Base-by-base conservation (phyloP, 2,797 vertebrate species). In the Lutjanus campechanus region DNA sequence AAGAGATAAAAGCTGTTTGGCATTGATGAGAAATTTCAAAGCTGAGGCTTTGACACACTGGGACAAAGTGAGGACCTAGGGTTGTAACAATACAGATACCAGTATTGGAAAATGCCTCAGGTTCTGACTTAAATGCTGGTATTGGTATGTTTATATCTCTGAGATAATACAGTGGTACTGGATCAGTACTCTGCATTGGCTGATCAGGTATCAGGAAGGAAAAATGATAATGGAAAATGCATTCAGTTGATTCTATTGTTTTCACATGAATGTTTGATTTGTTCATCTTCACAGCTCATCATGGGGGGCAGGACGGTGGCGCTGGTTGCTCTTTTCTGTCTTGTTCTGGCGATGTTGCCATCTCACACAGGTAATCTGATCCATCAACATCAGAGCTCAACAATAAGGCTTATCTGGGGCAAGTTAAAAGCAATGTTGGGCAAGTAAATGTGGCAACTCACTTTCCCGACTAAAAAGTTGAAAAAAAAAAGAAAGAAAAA, bases 361-460 rank as follows among this genome's bases (percentile, higher is more conserved):
- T 93, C 93, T 68, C 69, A 74, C 50, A 85, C 94, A 77, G 96
- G 97, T 97, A 92, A 84, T 36, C 11, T 6, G 5, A 84, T 49
- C 55, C 36, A 16, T 56, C 12, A n/a, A 4, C 36, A 41, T n/a
- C 29, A 36, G 29, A 36, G 29, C 29, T 36, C 29, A 36, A 36
- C 29, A 36, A 36, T 36, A 36, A 36, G 29, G 29, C 29, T 36
- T 36, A 36, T 36, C 29, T 5, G 5, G 29, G 29, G 29, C 29
- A 36, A 36, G 29, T 36, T 3, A 36, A 36, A 36, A 5, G 29
- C 29, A 4, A 4, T 36, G 29, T 36, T 36, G 29, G 29, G 4
- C 29, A 36, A 36, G 3, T 36, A 36, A 36, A 36, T 36, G 3
- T 36, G 29, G 29, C 29, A 36, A 36, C 29, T 36, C 29, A 36